Evolutionary conservation across 2,888 invertebrate genomes (phyloP), one percentile per base, ranked within the genome.

Genomic region (Tiphia femorata): DNA sequence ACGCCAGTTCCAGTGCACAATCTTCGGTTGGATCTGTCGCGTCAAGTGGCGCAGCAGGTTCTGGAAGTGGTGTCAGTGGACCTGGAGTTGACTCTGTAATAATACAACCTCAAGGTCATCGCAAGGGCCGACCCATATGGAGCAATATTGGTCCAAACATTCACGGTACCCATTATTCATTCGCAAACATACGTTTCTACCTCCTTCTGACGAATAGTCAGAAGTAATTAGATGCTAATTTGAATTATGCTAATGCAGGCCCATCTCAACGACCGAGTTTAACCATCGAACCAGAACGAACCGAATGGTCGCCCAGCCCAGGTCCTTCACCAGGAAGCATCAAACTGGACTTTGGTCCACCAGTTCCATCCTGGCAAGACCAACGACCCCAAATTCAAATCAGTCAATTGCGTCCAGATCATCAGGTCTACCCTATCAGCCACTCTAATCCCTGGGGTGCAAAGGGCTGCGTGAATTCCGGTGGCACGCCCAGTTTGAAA

Each of bases 1-100:
- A 70, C 49, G 77, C 77, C 3, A 64, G 56, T 12, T 72, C 73
- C 16, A 70, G 73, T 40, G 77, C 79, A 0, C 77, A 79, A 41
- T 77, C 79, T 0, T 61, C 66, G 3, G 29, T 37, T 14, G 48
- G 38, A 20, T 38, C 40, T 4, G 19, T 10, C 25, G 77, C 76
- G 4, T 72, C 73, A 14, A 69, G 72, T 35, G 78, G 78, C 17
- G 7, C 43, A 16, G 14, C 43, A 10, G 12, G 12, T 3, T 76
- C 76, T 19, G 66, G 70, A 2, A 49, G 44, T 1, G 23, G 23
- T 4, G 77, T 78, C 38, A 75, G 78, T 0, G 61, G 66, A 3
- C 77, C 77, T 16, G 66, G 69, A 2, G 52, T 50, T 7, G 12
- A 19, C 5, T 19, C 20, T n/a, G 16, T 14, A 6, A 33, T 14